A percentile compares a stretch with the other conserved stretches of the same genome.
These are phyloP conservation scores for Anorthoa munda DNA, from an alignment of 2,888 invertebrate species.

Conservation along the genomic window DNA sequence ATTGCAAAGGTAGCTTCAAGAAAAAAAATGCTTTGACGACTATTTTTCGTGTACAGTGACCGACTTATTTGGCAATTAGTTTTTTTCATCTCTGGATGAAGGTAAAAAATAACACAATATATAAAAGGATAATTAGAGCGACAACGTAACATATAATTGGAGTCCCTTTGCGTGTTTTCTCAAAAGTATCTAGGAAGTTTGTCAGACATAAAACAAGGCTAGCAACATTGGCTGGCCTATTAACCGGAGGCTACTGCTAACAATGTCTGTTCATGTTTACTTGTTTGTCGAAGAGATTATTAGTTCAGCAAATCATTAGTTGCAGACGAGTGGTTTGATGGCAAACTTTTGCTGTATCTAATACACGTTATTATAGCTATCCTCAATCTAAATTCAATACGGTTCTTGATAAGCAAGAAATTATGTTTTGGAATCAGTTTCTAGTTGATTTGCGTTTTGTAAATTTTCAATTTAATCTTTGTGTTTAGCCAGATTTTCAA, in stretches of 20 bases:
- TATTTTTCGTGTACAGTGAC: neutral
- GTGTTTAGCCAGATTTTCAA: neutral
- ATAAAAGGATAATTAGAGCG: neutral
- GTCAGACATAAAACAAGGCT: constrained; percentile 13
- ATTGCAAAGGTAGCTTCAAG: neutral
- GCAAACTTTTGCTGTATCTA: constrained; percentile 44
- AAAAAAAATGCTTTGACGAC: neutral
- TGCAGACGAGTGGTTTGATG: constrained; percentile 32
- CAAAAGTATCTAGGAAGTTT: constrained; percentile 33
- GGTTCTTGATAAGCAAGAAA: constrained; percentile 31
- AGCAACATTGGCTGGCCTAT: constrained; percentile 23
- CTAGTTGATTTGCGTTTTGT: constrained; percentile 35
- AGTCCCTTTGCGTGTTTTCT: constrained; percentile 11
- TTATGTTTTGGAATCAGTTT: constrained; percentile 16
- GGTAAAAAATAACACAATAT: constrained; percentile 5
- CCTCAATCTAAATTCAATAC: constrained; percentile 38
- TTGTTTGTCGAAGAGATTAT: constrained; percentile 44
- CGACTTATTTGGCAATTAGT: neutral
- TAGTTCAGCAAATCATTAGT: constrained; percentile 53
- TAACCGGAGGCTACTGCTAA: constrained; percentile 36
- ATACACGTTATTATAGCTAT: constrained; percentile 33
- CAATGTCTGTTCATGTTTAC: constrained; percentile 38
- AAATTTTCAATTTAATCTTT: constrained; percentile 18
- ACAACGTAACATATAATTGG: constrained; percentile 1
- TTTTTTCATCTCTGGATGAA: neutral